A percentile compares a stretch with the other conserved stretches of the same genome.
phyloP scores from a whole-genome alignment of 2,113 vertebrate species.

The Halichoerus grypus region DNA sequence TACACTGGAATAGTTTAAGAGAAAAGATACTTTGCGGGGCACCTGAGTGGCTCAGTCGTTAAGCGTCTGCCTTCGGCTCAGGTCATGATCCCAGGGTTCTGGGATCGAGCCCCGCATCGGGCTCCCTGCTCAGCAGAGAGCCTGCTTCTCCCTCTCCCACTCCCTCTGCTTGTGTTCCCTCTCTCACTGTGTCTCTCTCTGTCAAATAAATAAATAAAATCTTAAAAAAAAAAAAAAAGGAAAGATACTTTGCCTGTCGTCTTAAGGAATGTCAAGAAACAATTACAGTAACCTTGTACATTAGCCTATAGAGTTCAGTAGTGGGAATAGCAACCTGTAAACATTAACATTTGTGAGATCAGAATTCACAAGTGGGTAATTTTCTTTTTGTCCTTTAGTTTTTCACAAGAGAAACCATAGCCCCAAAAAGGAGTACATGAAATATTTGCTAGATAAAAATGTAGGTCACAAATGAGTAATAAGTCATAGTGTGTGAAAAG shows the following conservation, averaged over 20 bases:
- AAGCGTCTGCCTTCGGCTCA: too few relatives aligned
- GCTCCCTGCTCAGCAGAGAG: too few relatives aligned
- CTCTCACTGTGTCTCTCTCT: too few relatives aligned
- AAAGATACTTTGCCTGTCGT: constrained; percentile 8
- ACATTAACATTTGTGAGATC: neutral
- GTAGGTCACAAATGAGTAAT: constrained; percentile 44
- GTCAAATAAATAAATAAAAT: too few relatives aligned
- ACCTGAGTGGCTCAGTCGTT: too few relatives aligned
- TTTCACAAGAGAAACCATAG: constrained; percentile 14
- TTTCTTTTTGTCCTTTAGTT: constrained; percentile 37
- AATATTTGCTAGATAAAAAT: constrained; percentile 60
- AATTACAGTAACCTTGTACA: neutral
- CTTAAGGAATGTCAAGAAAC: neutral
- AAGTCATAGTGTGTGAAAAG: constrained; percentile 52
- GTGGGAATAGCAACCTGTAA: neutral
- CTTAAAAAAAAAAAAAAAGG: neutral
- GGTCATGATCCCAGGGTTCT: too few relatives aligned
- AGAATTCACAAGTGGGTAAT: neutral
- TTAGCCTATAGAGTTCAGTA: neutral
- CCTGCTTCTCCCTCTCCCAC: too few relatives aligned
- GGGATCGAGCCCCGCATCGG: too few relatives aligned
- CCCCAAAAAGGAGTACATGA: neutral
- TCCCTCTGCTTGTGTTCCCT: too few relatives aligned
- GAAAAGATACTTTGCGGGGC: neutral
- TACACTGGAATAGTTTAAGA: neutral